Base-by-base conservation (phyloP, 2,797 vertebrate species). In the Typhlichthys eigenmanni region DNA sequence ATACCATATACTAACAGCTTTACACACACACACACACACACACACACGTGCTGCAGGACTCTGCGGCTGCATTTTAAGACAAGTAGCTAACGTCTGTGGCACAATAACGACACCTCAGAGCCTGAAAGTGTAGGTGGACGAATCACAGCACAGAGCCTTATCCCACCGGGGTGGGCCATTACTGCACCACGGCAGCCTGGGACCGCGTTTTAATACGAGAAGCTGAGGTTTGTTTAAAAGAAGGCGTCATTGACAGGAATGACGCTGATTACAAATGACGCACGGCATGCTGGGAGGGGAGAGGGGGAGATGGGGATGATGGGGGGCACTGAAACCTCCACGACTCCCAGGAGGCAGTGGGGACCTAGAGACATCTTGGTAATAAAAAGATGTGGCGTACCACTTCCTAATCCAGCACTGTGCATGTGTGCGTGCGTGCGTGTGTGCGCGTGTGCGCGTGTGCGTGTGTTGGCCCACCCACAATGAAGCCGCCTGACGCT, bases 381-480 rank as follows among this genome's bases (percentile, higher is more conserved):
- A 90, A 88, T 80, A 89, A 92, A 95, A 92, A 89, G 86, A 92
- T 93, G 93, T 92, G 94, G 95, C 92, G 66, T 86, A 94, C 94
- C 94, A 90, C 95, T 96, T 95, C 94, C 95, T 94, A 87, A 91
- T 88, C 89, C 89, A 78, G 81, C 75, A 34, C 88, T 88, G 89
- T 89, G 19, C 19, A 1, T 19, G 19, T 91, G 87, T 91, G 92
- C 88, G 85, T 83, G 57, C 11, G 46, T 89, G 80, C 93, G 90
- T 91, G 87, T 91, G 92, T 88, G 85, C 83, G n/a, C n/a, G 57
- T 5, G 46, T 48, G 57, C 50, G 48, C 51, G 69, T 68, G 75
- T 38, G 13, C 16, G 32, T 14, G 66, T 82, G 83, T 68, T 58
- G 13, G 55, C 60, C 50, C 67, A 66, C 66, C 84, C 85, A 85